Percentiles rank a stretch among this genome's conserved stretches.
These are phyloP conservation scores for Globodera rostochiensis DNA, from an alignment of 1,140 invertebrate genomes.

Conservation along the genomic window DNA sequence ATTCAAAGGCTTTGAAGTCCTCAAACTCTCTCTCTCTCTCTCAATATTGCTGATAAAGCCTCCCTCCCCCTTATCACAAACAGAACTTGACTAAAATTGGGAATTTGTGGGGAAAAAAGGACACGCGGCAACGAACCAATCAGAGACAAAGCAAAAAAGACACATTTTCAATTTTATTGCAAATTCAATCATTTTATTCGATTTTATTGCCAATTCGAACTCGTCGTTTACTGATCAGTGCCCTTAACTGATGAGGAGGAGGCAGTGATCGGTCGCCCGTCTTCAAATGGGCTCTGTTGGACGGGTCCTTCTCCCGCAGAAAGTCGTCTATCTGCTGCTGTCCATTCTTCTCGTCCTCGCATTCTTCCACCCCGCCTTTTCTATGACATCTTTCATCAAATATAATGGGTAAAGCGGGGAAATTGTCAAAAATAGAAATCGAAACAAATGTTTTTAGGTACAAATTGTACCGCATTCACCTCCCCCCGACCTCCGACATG, in stretches of 20 bases:
- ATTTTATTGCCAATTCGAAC: not conserved
- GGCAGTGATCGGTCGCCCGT: not conserved
- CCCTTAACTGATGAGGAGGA: not conserved
- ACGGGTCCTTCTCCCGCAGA: not conserved
- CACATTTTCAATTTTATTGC: not conserved
- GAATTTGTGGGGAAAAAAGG: not conserved
- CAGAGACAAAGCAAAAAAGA: not conserved
- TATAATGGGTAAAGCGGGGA: not conserved
- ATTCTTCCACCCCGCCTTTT: not conserved
- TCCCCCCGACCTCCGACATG: not conserved
- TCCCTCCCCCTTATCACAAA: not conserved
- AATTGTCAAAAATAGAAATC: not conserved
- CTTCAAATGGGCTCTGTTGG: not conserved
- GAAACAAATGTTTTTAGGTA: not conserved
- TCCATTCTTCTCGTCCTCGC: not conserved
- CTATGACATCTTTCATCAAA: not conserved
- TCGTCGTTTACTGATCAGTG: not conserved
- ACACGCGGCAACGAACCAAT: not conserved
- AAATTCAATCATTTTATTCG: not conserved
- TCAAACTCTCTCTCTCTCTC: too few species aligned
- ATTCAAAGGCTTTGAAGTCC: not conserved
- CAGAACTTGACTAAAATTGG: not conserved
- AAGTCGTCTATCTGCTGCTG: not conserved
- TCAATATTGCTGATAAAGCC: not conserved
- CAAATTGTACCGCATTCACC: not conserved